Conservation (phyloP, 1,140 invertebrate species). For the Elysia chlorotica region DNA sequence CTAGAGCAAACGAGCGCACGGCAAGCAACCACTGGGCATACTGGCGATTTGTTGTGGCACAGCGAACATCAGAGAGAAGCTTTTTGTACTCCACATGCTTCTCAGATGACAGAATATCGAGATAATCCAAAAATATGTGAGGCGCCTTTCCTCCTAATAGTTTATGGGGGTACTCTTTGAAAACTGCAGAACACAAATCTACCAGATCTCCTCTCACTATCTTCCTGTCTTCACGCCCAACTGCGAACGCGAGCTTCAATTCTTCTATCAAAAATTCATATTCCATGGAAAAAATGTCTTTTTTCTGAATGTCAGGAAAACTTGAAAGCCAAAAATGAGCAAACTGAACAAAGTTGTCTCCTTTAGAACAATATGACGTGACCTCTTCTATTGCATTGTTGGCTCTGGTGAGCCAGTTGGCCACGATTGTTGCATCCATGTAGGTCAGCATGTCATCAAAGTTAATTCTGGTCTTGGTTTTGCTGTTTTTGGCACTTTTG, state of each 20-base stretch:
- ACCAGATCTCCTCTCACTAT: slow-evolving; percentile 45
- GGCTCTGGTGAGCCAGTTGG: slow-evolving; percentile 53
- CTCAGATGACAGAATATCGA: slow-evolving; percentile 58
- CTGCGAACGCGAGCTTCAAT: slow-evolving; percentile 55
- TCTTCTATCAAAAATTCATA: slow-evolving; percentile 57
- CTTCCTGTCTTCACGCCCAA: slow-evolving; percentile 48
- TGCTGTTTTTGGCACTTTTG: not conserved
- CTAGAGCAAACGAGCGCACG: slow-evolving; percentile 55
- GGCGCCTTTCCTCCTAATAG: slow-evolving; percentile 49
- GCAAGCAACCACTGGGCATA: slow-evolving; percentile 59
- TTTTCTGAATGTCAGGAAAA: slow-evolving; percentile 52
- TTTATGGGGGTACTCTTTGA: slow-evolving; percentile 57
- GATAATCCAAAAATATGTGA: slow-evolving; percentile 56
- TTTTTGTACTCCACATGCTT: slow-evolving; percentile 49
- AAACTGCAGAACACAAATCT: slow-evolving; percentile 51
- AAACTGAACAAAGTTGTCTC: slow-evolving; percentile 59
- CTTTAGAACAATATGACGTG: slow-evolving; percentile 40
- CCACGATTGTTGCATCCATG: slow-evolving; percentile 60
- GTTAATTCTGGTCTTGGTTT: slow-evolving; percentile 28
- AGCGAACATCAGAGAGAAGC: slow-evolving; percentile 57
- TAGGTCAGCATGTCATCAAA: slow-evolving; percentile 55
- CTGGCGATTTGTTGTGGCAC: slow-evolving; percentile 56
- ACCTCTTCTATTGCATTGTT: slow-evolving; percentile 52
- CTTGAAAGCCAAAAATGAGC: slow-evolving; percentile 60
- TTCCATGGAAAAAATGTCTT: slow-evolving; percentile 58